These are phyloP conservation scores for Ceriagrion tenellum DNA, from an alignment of 2,888 invertebrate species.

Conservation along the genomic window DNA sequence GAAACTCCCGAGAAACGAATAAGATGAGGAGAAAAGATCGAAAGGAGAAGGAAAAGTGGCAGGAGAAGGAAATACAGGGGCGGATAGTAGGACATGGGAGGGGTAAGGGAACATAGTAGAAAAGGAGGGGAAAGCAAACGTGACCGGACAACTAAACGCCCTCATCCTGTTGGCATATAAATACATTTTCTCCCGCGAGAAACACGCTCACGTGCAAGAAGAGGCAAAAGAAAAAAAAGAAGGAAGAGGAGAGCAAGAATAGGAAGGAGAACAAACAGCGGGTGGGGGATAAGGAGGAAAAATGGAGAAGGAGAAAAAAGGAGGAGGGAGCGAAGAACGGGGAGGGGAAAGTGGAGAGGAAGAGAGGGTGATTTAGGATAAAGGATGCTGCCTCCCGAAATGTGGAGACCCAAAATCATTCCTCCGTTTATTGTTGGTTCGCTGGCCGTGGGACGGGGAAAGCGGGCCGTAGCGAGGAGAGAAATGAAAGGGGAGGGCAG, in stretches of 20 bases:
- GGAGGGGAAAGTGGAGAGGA: too few relatives aligned
- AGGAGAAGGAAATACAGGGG: too few relatives aligned
- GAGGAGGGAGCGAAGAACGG: neutral
- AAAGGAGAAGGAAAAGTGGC: neutral
- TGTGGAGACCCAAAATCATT: slow-evolving; percentile 20
- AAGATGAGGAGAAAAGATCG: neutral
- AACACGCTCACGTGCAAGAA: neutral
- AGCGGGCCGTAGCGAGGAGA: neutral
- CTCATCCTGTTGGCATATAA: slow-evolving; percentile 31
- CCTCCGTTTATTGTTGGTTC: slow-evolving; percentile 25
- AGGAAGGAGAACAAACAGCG: neutral
- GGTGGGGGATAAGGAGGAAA: neutral
- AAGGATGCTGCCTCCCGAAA: neutral
- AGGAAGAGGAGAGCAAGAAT: neutral
- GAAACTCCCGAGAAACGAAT: neutral
- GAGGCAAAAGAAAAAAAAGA: neutral
- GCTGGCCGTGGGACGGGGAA: neutral
- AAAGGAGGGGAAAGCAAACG: neutral
- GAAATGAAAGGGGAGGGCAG: neutral
- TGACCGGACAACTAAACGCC: slow-evolving; percentile 21
- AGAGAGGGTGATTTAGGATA: slow-evolving; percentile 21
- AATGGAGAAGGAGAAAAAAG: neutral
- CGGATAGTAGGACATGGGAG: neutral
- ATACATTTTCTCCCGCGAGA: neutral
- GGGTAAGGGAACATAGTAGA: neutral